These are phyloP conservation scores for Argopecten irradians DNA, from an alignment of 1,140 invertebrate species.

Conservation along the genomic window DNA sequence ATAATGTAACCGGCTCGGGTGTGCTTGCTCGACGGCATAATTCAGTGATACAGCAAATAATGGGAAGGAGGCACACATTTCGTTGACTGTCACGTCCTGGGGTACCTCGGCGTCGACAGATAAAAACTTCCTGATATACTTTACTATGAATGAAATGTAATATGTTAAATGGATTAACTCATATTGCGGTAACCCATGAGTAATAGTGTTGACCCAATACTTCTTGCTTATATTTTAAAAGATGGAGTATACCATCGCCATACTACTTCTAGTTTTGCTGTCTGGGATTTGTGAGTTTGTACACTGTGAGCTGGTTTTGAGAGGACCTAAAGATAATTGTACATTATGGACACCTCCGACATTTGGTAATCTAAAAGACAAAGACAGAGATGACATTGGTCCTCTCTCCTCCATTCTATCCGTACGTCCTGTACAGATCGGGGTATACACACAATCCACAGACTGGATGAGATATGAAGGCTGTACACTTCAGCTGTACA, in stretches of 20 bases:
- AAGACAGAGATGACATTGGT: background rate
- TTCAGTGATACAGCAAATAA: no score
- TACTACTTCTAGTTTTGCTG: background rate
- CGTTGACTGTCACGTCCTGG: no score
- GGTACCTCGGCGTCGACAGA: no score
- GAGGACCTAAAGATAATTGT: background rate
- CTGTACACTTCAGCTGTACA: background rate
- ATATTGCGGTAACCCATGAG: no score
- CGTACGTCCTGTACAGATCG: background rate
- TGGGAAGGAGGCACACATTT: no score
- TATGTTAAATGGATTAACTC: no score
- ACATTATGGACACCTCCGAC: background rate
- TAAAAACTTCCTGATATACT: no score
- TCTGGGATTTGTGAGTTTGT: background rate
- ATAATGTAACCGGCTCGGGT: no score
- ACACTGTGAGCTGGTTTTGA: background rate
- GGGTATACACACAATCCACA: background rate
- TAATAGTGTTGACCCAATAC: no score
- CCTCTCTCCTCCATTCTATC: background rate
- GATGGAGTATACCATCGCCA: background rate
- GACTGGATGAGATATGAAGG: background rate
- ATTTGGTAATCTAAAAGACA: background rate
- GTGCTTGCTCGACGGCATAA: no score
- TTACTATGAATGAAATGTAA: no score
- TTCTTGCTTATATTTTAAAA: no score